Conservation (phyloP, 1,140 invertebrate genomes). For the Drepana arcuata region DNA sequence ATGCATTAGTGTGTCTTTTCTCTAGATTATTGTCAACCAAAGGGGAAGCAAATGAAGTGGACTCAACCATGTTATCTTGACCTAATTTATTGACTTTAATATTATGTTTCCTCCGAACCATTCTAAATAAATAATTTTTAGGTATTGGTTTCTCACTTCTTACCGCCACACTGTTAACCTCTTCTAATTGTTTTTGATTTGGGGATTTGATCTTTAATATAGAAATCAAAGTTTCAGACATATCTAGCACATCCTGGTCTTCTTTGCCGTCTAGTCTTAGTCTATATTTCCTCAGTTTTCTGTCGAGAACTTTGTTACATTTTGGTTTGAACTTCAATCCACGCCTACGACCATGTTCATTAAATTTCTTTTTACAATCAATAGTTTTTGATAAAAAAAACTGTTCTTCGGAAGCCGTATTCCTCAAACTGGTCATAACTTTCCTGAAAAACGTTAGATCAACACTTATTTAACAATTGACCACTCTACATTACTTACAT, state of each 20-base stretch:
- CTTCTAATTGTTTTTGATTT: conserved; percentile 17
- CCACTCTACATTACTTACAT: too few species aligned
- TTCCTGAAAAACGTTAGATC: conserved; percentile 22
- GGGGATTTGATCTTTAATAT: conserved; percentile 47
- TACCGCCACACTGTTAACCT: conserved; percentile 6
- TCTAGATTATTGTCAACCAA: background rate
- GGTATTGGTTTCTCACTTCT: conserved; percentile 20
- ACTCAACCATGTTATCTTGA: too few species aligned
- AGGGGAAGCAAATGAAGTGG: too few species aligned
- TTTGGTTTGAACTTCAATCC: conserved; percentile 38
- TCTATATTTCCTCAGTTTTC: conserved; percentile 57
- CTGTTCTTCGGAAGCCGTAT: conserved; percentile 3
- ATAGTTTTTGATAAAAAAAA: conserved; percentile 3
- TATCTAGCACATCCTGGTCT: conserved; percentile 53
- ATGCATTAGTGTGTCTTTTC: conserved; percentile 67
- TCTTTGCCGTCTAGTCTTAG: conserved; percentile 48
- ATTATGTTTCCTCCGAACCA: conserved; percentile 26
- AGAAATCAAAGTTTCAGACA: conserved; percentile 35
- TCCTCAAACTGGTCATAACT: conserved; percentile 25
- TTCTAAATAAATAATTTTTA: conserved; percentile 50
- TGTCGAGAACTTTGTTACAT: conserved; percentile 38
- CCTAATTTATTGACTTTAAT: conserved; percentile 6
- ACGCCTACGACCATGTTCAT: conserved; percentile 25
- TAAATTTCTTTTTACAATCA: conserved; percentile 8
- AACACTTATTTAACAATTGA: too few species aligned